Evolutionary conservation across 2,888 invertebrate genomes (phyloP).

Genomic region (Cistogaster globosa): DNA sequence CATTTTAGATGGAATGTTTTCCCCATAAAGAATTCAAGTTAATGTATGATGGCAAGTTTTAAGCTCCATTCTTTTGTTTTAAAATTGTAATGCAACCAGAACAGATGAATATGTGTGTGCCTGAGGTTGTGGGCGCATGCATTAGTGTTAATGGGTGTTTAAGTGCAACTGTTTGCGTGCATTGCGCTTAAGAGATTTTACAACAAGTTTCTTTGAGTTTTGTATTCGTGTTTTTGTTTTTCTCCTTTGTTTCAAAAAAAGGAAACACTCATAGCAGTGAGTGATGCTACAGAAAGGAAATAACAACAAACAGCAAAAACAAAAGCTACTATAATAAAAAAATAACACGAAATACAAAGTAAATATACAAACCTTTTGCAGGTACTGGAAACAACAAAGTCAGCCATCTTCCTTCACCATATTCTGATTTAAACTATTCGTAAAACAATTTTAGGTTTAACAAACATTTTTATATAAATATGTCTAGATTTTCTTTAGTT

Average conservation of each 20-base stretch:
- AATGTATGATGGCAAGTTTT: too few relatives aligned
- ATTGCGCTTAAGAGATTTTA: too few relatives aligned
- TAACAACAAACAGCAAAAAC: neutral
- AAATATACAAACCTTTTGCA: neutral
- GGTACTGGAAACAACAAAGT: neutral
- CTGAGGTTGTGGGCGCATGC: too few relatives aligned
- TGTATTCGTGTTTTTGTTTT: too few relatives aligned
- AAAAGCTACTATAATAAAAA: neutral
- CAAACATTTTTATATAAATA: neutral
- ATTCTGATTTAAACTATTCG: neutral
- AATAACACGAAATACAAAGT: neutral
- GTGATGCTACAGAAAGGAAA: neutral
- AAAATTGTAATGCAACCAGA: too few relatives aligned
- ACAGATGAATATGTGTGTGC: too few relatives aligned
- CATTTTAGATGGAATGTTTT: too few relatives aligned
- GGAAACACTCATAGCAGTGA: conserved; percentile 1
- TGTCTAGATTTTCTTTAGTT: neutral
- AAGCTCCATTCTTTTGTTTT: too few relatives aligned
- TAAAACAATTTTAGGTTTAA: neutral
- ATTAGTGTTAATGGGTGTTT: too few relatives aligned
- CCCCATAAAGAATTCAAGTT: too few relatives aligned
- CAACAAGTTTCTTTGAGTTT: too few relatives aligned
- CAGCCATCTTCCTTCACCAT: neutral
- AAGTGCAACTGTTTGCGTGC: too few relatives aligned
- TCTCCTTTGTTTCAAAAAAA: neutral